Evolutionary conservation across 2,888 invertebrate genomes (phyloP).

Genomic region (Gryllus longicercus): DNA sequence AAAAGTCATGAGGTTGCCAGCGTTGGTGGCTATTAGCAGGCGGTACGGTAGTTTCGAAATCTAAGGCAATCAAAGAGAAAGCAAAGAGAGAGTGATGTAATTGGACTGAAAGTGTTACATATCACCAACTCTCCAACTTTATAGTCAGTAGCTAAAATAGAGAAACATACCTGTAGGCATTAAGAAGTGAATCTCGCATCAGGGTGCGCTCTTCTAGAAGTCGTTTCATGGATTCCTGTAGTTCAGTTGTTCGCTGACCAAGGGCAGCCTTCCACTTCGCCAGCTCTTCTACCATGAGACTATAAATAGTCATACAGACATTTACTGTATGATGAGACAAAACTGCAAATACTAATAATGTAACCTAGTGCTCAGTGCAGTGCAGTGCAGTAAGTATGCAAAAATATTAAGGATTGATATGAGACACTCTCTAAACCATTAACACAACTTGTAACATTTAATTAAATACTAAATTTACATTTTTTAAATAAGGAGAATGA

Average conservation of each 20-base stretch:
- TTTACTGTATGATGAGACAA: neutral
- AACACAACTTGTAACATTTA: too few species aligned
- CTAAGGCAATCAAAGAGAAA: too few species aligned
- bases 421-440: too few species aligned
- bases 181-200: constrained; percentile 60
- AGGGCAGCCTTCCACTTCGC: constrained; percentile 81
- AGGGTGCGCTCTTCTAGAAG: constrained; percentile 67
- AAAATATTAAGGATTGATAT: too few species aligned
- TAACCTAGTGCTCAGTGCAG: constrained; percentile 11
- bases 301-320: constrained; percentile 46
- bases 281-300: constrained; percentile 89
- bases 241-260: constrained; percentile 64
- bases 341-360: constrained; percentile 26
- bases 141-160: neutral
- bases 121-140: too few species aligned
- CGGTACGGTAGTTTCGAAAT: too few species aligned
- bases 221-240: constrained; percentile 65
- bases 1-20: too few species aligned
- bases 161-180: constrained; percentile 57
- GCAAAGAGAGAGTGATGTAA: too few species aligned
- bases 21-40: too few species aligned
- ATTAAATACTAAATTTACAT: too few species aligned
- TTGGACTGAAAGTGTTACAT: too few species aligned
- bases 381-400: neutral
- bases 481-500: too few species aligned